Conservation (phyloP, 1,140 invertebrate species). For the Agrilus planipennis region DNA sequence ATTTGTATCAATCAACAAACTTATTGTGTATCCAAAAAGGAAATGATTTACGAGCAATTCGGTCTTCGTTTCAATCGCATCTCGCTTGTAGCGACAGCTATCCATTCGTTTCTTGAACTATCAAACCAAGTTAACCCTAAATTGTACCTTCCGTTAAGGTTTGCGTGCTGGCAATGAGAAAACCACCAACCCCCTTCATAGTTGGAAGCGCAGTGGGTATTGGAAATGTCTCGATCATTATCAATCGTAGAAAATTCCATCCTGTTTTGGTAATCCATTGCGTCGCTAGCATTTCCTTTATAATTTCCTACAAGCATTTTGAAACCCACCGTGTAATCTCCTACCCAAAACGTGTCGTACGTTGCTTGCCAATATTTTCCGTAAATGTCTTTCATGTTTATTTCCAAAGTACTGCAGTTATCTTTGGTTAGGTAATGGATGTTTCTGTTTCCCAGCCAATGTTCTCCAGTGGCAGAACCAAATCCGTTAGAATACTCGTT, state of each 20-base stretch:
- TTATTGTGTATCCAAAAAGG: too few relatives aligned
- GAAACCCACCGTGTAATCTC: slow-evolving; percentile 60
- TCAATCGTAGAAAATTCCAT: slow-evolving; percentile 82
- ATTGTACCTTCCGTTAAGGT: slow-evolving; percentile 82
- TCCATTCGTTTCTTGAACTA: slow-evolving; percentile 70
- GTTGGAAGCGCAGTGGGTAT: slow-evolving; percentile 76
- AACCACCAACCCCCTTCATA: slow-evolving; percentile 88
- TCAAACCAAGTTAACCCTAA: slow-evolving; percentile 86
- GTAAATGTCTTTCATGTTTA: slow-evolving; percentile 83
- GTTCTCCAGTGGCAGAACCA: slow-evolving; percentile 69
- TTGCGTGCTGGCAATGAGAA: slow-evolving; percentile 85
- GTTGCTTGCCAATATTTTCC: slow-evolving; percentile 69
- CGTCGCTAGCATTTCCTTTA: slow-evolving; percentile 75
- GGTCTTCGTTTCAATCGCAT: slow-evolving; percentile 60
- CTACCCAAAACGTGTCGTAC: slow-evolving; percentile 62
- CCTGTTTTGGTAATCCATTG: slow-evolving; percentile 74
- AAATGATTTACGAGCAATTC: slow-evolving; percentile 30
- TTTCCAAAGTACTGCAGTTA: slow-evolving; percentile 68
- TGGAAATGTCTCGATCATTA: slow-evolving; percentile 72
- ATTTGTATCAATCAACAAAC: background rate
- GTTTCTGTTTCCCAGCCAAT: slow-evolving; percentile 84
- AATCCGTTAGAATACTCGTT: slow-evolving; percentile 83
- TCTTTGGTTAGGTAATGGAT: slow-evolving; percentile 71
- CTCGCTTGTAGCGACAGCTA: slow-evolving; percentile 69
- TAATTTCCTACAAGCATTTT: slow-evolving; percentile 65